Evolutionary conservation across 2,888 invertebrate genomes (phyloP).

Genomic region (Sminthurides aquaticus): DNA sequence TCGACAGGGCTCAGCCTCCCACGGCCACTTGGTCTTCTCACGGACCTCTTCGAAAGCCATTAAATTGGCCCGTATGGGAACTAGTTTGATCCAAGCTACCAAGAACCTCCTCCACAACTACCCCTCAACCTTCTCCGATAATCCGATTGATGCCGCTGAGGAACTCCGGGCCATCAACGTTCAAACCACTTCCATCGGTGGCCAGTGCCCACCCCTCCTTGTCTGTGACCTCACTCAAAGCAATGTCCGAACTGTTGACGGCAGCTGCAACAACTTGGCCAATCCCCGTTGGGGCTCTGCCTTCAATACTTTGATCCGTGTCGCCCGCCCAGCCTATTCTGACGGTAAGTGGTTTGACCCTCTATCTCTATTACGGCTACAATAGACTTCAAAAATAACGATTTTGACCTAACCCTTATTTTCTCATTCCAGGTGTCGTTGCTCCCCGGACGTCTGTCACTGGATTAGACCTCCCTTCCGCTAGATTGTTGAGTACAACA

Average conservation of each 20-base stretch:
- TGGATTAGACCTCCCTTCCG: conserved; percentile 42
- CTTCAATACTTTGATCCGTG: conserved; percentile 57
- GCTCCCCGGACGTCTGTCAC: conserved; percentile 52
- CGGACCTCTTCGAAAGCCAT: conserved; percentile 37
- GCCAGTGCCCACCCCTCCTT: conserved; percentile 10
- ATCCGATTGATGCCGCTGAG: not conserved
- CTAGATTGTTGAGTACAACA: conserved; percentile 45
- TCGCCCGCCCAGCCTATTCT: conserved; percentile 60
- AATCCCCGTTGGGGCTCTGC: conserved; percentile 72
- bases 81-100: conserved; percentile 27
- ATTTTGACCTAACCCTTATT: too few relatives aligned
- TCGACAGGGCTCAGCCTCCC: conserved; percentile 8
- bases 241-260: conserved; percentile 69
- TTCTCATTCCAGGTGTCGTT: conserved; percentile 54
- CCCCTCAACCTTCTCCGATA: not conserved
- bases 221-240: conserved; percentile 6
- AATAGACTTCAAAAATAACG: too few relatives aligned
- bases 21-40: conserved; percentile 20
- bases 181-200: not conserved
- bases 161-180: conserved; percentile 7
- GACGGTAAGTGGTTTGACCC: conserved; percentile 55
- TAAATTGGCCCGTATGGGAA: conserved; percentile 37
- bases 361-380: not conserved
- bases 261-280: conserved; percentile 85
- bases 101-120: not conserved